Evolutionary conservation across 2,888 invertebrate genomes (phyloP), one percentile per base, ranked within the genome.

Genomic region (Euproctis similis): DNA sequence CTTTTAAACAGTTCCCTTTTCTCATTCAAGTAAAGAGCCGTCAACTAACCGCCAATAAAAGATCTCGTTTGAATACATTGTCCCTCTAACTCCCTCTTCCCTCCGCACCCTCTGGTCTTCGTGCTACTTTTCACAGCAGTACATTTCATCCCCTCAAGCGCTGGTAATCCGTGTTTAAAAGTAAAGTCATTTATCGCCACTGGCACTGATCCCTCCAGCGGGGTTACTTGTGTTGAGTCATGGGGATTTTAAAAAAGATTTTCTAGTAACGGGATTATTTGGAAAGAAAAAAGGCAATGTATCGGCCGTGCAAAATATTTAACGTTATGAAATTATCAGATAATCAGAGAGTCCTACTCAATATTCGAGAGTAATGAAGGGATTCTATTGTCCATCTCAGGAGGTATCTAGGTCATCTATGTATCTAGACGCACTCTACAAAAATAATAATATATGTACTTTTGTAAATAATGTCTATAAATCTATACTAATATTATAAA

Each of bases 121-220:
- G 11, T 12, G 11, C 28, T 38, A 46, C n/a, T n/a, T n/a, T n/a
- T 43, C 37, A 44, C 39, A 10, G 28, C 23, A 26, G 27, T 37
- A 30, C 16, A 24, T 18, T 26, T 11, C n/a, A 8, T 39, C 37
- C 46, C 40, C 33, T 26, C 12, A 31, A 28, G 24, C 26, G 28
- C 40, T 49, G 37, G 36, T 67, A 59, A 71, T 67, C 68, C 63
- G 37, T 53, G 55, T 63, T 67, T 58, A 53, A 71, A 73, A 70
- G 66, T 63, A 65, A 58, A 60, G 47, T 59, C 69, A 59, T 71
- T 73, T 65, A 67, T 68, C 63, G 51, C 39, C 28, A 41, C 21
- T 23, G 38, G 27, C 39, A 28, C 35, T 35, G 34, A 39, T 33
- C 38, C 34, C 34, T 28, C 22, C 37, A 19, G 31, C n/a, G n/a